phyloP scores from a whole-genome alignment of 2,113 vertebrate species.

The Hipposideros armiger region DNA sequence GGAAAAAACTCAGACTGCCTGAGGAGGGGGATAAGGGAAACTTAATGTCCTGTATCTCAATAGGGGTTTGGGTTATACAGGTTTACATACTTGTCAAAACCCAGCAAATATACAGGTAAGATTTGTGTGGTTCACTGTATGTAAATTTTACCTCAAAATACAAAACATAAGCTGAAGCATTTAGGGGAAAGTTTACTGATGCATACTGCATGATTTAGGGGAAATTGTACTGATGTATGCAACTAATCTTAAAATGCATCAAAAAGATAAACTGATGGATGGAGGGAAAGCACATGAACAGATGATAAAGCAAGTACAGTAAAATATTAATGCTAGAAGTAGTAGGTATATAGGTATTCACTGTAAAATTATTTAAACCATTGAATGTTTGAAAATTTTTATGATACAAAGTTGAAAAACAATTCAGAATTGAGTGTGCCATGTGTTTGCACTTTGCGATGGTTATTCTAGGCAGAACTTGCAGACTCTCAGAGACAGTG shows the following conservation, averaged over 20 bases:
- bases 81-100: background rate
- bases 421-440: background rate
- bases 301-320: background rate
- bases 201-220: background rate
- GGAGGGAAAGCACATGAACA: background rate
- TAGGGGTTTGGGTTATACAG: background rate
- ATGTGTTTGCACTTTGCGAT: rapidly evolving
- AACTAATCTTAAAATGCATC: background rate
- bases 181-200: too few relatives aligned
- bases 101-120: background rate
- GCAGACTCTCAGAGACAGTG: background rate
- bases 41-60: background rate
- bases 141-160: background rate
- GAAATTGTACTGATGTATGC: background rate
- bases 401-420: background rate
- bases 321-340: background rate
- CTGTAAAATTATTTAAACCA: too few relatives aligned
- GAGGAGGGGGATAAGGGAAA: background rate
- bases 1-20: background rate
- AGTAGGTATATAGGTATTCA: background rate
- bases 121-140: background rate
- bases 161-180: background rate
- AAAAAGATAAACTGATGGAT: background rate
- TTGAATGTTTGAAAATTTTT: background rate
- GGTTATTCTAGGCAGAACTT: background rate